Percentiles rank a stretch among this genome's conserved stretches.
Conservation (phyloP, 1,140 invertebrate species). For the Asobara japonica region DNA sequence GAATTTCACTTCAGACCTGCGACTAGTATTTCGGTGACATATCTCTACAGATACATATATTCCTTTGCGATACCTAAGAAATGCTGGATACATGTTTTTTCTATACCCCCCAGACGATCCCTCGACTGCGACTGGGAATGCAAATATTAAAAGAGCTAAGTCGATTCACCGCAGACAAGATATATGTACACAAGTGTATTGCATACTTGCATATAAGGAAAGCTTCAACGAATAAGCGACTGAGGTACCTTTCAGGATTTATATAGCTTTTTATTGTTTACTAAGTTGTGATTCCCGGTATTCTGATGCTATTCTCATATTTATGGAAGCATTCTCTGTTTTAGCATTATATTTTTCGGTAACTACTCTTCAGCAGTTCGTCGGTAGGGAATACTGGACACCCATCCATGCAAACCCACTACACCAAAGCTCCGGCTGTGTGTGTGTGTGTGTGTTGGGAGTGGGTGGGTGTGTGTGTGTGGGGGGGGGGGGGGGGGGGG, state of each 20-base stretch:
- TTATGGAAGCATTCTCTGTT: no score
- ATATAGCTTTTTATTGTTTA: conserved; percentile 29
- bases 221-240: conserved; percentile 7
- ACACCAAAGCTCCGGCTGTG: no score
- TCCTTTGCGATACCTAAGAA: neutral
- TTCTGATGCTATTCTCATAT: no score
- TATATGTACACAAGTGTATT: neutral
- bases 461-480: no score
- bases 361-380: no score
- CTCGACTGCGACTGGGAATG: conserved; percentile 19
- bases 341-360: no score
- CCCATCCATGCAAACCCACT: no score
- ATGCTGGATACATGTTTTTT: conserved; percentile 17
- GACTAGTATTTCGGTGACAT: neutral
- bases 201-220: neutral
- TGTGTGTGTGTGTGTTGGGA: no score
- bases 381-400: no score
- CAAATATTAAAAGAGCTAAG: conserved; percentile 28
- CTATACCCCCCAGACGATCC: conserved; percentile 2
- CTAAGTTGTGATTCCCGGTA: conserved; percentile 7
- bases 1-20: no score
- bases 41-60: neutral
- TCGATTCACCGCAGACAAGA: conserved; percentile 21
- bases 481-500: no score
- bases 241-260: conserved; percentile 22